Evolutionary conservation across 2,888 invertebrate species (phyloP), one percentile per base, ranked within the genome.

Genomic region (Callyntrura sp.): DNA sequence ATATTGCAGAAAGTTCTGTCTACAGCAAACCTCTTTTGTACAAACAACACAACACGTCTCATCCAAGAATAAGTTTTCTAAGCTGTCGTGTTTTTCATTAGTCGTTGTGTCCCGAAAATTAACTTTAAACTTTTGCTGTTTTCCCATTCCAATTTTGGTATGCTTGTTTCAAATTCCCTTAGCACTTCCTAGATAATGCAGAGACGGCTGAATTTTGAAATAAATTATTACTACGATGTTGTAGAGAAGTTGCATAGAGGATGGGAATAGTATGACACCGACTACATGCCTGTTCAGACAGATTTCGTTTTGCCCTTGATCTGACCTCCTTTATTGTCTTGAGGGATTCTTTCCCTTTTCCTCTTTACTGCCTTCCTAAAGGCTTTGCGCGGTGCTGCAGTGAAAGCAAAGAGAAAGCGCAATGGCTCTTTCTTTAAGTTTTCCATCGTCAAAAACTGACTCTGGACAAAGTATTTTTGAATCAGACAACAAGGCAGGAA

Each of bases 361-460:
- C 17, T 14, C 17, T 81, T 81, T 28, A 35, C 35, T 35, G 35
- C 35, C 35, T 4, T 2, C 25, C 17, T 51, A n/a, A n/a, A n/a
- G 25, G 60, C 35, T 35, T 17, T 60, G 20, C 28, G 17, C 55
- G 11, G 76, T 57, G 17, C 23, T 35, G 35, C 35, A 35, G 35
- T n/a, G 60, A n/a, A 20, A 57, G 55, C n/a, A 14, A n/a, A 17
- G 65, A 65, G 81, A 70, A 82, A 45, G 84, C 78, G 45, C 5
- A 12, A 91, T 91, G 91, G 91, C 90, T 78, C 85, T 90, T 14
- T 91, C 91, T 9, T 79, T 88, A 51, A 91, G 91, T 78, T 90
- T 91, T 60, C 91, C 91, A 17, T 90, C 88, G 2, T 86, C 85
- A 25, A 91, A 91, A 57, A 68, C 79, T 3, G 84, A 88, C 28